Base-by-base conservation (phyloP, 1,140 invertebrate genomes). In the Lethrus apterus region DNA sequence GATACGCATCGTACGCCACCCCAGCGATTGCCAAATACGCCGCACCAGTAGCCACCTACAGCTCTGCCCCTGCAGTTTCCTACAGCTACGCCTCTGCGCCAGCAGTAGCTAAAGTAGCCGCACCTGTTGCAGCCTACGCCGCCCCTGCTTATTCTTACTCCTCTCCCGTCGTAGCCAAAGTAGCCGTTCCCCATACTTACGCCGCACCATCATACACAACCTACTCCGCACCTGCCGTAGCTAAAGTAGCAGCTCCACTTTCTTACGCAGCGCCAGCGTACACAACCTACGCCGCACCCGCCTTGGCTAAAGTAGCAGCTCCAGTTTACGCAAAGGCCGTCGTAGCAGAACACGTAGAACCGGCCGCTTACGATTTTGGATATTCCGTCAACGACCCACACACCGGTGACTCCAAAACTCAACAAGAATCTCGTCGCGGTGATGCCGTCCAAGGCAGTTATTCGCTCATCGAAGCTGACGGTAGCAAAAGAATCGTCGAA, bases 381-480 rank as follows among this genome's bases (percentile, higher is more conserved):
- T 56, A 56, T 33, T 29, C 50, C 34, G 55, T 53, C 4, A 40
- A 57, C 70, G 73, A 63, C 67, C 71, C 72, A 8, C 71, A 76
- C 53, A 77, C 58, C 53, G 75, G 56, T 32, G 57, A 59, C 36
- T 46, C 35, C 34, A 59, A 59, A 30, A 45, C 32, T 33, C 57
- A 59, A 44, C 44, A 52, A 34, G 57, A 59, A 53, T 40, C 41
- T 3, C 51, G 57, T 11, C 46, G 48, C 26, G 56, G 56, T 14
- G 58, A 60, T 26, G 38, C 47, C 40, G 58, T 60, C 24, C 54
- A 58, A 36, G 56, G 56, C n/a, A 44, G 33, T 26, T 58, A 58
- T 44, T 55, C 52, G n/a, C 63, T 73, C 4, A 70, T 79, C 47
- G 71, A 74, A 20, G 64, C 72, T 3, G 72, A 75, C 50, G 72